These are phyloP conservation scores for Drosophila elegans DNA, from an alignment of 1,140 invertebrate species.

Conservation along the genomic window DNA sequence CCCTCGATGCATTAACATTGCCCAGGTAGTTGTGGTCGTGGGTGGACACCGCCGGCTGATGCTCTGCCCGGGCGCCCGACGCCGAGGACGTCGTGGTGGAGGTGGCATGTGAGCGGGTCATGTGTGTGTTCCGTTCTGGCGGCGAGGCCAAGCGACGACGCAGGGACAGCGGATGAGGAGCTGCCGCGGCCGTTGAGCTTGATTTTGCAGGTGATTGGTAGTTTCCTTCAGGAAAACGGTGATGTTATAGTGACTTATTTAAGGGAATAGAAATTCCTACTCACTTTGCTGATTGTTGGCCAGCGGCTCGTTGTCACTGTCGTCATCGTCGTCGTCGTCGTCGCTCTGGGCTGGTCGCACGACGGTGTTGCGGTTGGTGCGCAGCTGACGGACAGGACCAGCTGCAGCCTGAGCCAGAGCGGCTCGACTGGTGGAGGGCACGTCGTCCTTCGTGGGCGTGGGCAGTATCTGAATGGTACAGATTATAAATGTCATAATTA, in stretches of 20 bases:
- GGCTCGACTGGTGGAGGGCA: slow-evolving; percentile 74
- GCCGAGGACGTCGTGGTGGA: slow-evolving; percentile 63
- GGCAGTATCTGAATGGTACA: slow-evolving; percentile 67
- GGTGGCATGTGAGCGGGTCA: slow-evolving; percentile 82
- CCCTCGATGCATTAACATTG: slow-evolving; percentile 44
- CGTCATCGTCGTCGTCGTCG: slow-evolving; percentile 64
- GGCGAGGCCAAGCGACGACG: slow-evolving; percentile 54
- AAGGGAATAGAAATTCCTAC: not conserved
- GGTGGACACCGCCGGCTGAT: slow-evolving; percentile 40
- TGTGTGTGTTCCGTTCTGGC: slow-evolving; percentile 56
- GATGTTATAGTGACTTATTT: not conserved
- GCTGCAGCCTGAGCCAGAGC: slow-evolving; percentile 35
- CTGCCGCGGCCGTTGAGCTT: slow-evolving; percentile 31
- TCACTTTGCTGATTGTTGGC: slow-evolving; percentile 79
- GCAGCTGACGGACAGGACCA: slow-evolving; percentile 60
- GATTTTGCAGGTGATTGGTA: slow-evolving; percentile 40
- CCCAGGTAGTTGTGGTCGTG: slow-evolving; percentile 83
- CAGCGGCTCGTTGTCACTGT: slow-evolving; percentile 79
- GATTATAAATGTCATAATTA: not conserved
- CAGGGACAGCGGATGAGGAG: slow-evolving; percentile 66
- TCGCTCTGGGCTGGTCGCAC: slow-evolving; percentile 52
- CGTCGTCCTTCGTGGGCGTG: slow-evolving; percentile 81
- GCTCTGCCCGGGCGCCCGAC: slow-evolving; percentile 12
- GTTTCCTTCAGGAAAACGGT: slow-evolving; percentile 37
- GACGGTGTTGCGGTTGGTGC: slow-evolving; percentile 79